Conservation (phyloP, 2,113 vertebrate species). For the Heptranchias perlo region DNA sequence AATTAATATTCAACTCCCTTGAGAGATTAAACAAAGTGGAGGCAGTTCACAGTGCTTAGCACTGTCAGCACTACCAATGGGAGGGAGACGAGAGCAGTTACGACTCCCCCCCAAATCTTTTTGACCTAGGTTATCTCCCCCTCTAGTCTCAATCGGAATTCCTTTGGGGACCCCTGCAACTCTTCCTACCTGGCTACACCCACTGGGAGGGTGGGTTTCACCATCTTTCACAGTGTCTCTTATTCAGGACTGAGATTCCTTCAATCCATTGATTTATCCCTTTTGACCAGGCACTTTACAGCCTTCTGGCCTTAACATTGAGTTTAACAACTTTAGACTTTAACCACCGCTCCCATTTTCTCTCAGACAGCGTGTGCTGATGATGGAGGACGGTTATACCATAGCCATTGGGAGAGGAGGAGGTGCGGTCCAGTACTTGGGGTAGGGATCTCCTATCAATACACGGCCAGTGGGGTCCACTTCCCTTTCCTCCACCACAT, state of each 20-base stretch:
- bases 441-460: background rate
- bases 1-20: too few relatives aligned
- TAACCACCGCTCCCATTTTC: too few relatives aligned
- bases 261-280: background rate
- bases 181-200: background rate
- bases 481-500: background rate
- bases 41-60: background rate
- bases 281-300: too few relatives aligned
- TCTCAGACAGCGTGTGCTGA: background rate
- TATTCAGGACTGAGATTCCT: background rate
- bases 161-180: background rate
- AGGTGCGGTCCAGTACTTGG: background rate
- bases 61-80: background rate
- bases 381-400: too few relatives aligned
- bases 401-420: background rate
- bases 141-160: background rate
- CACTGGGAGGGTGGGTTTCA: background rate
- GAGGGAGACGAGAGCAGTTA: background rate
- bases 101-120: background rate
- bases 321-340: too few relatives aligned
- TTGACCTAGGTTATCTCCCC: background rate
- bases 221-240: background rate
- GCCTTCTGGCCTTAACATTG: too few relatives aligned
- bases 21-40: too few relatives aligned
- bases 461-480: background rate